Conservation (phyloP, 2,797 vertebrate species). For the Darevskia mixta region DNA sequence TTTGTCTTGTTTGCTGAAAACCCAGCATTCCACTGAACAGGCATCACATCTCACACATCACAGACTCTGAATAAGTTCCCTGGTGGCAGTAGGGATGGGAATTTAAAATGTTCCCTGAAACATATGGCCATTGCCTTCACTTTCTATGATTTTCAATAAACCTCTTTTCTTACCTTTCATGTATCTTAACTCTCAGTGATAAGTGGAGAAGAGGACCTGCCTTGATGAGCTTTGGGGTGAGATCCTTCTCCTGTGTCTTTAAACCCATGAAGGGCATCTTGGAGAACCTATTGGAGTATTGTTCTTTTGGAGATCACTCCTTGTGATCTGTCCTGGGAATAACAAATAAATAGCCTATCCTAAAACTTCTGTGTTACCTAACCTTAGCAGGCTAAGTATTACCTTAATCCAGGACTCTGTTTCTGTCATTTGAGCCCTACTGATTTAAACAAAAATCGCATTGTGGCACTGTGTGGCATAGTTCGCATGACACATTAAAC, state of each 20-base stretch:
- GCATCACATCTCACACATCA: neutral
- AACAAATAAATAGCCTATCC: no score
- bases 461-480: no score
- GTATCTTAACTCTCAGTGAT: neutral
- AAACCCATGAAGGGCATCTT: neutral
- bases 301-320: neutral
- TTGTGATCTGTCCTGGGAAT: neutral
- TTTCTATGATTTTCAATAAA: slow-evolving; percentile 24
- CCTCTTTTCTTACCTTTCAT: slow-evolving; percentile 7
- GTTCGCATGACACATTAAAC: no score
- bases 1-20: neutral
- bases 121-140: neutral
- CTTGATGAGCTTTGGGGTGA: neutral
- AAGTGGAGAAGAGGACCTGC: neutral
- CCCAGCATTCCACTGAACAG: neutral
- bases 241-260: neutral
- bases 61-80: neutral
- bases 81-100: neutral
- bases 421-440: neutral
- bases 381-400: neutral
- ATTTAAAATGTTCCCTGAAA: neutral
- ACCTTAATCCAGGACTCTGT: neutral
- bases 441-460: neutral
- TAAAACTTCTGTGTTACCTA: neutral
- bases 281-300: neutral